Conservation (phyloP, 2,797 vertebrate species). For the Pyrocephalus nanus region DNA sequence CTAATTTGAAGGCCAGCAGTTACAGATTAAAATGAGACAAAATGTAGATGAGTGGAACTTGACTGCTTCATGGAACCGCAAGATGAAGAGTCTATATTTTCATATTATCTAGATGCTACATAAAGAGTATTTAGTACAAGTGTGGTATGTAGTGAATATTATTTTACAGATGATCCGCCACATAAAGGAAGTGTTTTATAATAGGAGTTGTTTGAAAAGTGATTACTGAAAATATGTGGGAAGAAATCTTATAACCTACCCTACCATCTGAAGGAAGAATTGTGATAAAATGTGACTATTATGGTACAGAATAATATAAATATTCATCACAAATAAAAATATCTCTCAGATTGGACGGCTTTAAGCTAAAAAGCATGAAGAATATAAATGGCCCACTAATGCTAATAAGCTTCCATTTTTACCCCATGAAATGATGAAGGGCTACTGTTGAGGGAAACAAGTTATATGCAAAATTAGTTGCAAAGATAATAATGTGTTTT, state of each 20-base stretch:
- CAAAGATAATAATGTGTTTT: not conserved
- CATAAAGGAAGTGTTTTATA: not conserved
- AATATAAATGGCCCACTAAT: constrained; percentile 18
- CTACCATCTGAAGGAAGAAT: not conserved
- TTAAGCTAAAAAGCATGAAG: constrained; percentile 24
- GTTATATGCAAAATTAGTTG: constrained; percentile 26
- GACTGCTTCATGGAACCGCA: not conserved
- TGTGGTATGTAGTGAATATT: not conserved
- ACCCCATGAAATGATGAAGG: not conserved
- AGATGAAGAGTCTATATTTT: not conserved
- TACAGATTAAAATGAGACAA: constrained; percentile 25
- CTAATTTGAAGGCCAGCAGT: not conserved
- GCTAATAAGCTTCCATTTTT: constrained; percentile 32
- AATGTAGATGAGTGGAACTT: not conserved
- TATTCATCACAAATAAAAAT: constrained; percentile 37
- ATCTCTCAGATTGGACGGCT: not conserved
- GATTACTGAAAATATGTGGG: not conserved
- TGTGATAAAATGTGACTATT: constrained; percentile 18
- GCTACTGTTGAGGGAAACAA: not conserved
- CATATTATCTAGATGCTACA: not conserved
- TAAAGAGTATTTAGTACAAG: constrained; percentile 39
- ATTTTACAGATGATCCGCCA: not conserved
- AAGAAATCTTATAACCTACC: not conserved
- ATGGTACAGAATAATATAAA: constrained; percentile 20
- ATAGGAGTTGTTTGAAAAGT: not conserved